phyloP scores from a whole-genome alignment of 2,888 invertebrate species.

The Isotomurus palustris region DNA sequence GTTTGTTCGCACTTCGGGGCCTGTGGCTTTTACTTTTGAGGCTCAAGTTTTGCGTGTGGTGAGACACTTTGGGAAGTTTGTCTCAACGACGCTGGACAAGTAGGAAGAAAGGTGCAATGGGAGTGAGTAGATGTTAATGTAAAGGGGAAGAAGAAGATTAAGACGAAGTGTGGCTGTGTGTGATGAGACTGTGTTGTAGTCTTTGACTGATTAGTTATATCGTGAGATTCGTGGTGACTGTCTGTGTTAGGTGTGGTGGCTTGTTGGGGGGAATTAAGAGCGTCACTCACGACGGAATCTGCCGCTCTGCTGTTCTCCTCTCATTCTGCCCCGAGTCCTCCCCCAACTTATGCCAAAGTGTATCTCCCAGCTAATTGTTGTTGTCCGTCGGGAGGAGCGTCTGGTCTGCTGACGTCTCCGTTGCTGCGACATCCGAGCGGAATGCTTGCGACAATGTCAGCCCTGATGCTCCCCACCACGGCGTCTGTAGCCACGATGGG shows the following conservation, averaged over 20 bases:
- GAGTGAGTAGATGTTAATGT: no score
- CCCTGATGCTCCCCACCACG: constrained; percentile 46
- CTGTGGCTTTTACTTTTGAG: no score
- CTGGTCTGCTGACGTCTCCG: constrained; percentile 46
- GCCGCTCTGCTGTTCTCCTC: constrained; percentile 42
- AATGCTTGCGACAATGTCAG: constrained; percentile 47
- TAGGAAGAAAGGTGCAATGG: no score
- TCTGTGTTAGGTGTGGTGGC: not conserved
- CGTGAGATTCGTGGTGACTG: not conserved
- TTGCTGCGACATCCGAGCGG: constrained; percentile 45
- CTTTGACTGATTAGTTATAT: no score
- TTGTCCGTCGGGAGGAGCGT: constrained; percentile 46
- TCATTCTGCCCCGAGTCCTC: constrained; percentile 34
- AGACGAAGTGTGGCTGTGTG: no score
- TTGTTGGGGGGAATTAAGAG: no score
- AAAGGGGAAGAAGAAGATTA: no score
- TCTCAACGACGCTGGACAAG: no score
- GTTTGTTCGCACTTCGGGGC: no score
- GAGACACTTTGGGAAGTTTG: no score
- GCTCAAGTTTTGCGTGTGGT: no score
- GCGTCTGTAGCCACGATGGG: constrained; percentile 43
- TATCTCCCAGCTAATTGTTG: constrained; percentile 47
- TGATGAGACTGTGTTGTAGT: no score
- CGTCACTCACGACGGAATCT: constrained; percentile 46
- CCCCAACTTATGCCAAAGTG: constrained; percentile 47